A percentile compares a stretch with the other conserved stretches of the same genome.
phyloP scores from a whole-genome alignment of 2,888 invertebrate species.

The Acrobeloides nanus region DNA sequence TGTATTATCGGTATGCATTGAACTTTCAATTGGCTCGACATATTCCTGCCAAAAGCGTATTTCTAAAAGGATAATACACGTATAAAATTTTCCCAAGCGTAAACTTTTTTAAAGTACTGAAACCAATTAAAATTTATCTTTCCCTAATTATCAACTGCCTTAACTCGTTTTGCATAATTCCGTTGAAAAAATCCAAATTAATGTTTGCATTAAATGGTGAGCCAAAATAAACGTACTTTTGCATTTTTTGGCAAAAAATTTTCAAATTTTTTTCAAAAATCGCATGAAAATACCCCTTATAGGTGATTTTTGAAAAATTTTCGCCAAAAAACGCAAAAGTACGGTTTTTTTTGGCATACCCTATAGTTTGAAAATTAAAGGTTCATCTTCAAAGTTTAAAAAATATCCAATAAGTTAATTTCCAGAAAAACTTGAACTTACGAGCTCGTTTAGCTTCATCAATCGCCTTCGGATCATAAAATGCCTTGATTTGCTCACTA shows the following conservation, averaged over 20 bases:
- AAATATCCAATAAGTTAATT: background rate
- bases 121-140: constrained; percentile 3
- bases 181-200: too few relatives aligned
- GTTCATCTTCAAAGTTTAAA: constrained; percentile 1
- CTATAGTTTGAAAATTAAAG: too few relatives aligned
- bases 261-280: too few relatives aligned
- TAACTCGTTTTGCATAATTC: constrained; percentile 1
- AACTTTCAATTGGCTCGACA: constrained; percentile 38
- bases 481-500: constrained; percentile 30
- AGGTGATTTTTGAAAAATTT: too few relatives aligned
- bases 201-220: background rate
- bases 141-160: background rate
- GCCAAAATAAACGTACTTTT: too few relatives aligned
- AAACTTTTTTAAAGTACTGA: background rate
- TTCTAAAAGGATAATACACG: constrained; percentile 36
- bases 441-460: constrained; percentile 34
- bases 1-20: constrained; percentile 12
- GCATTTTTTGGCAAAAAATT: too few relatives aligned
- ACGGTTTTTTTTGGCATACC: too few relatives aligned
- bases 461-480: constrained; percentile 33
- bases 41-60: constrained; percentile 51
- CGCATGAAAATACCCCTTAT: too few relatives aligned
- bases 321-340: too few relatives aligned
- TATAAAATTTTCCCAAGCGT: background rate
- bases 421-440: constrained; percentile 18